A percentile compares a stretch with the other conserved stretches of the same genome.
Evolutionary conservation across 2,797 vertebrate genomes (phyloP).

Genomic region (Crax fasciolata): DNA sequence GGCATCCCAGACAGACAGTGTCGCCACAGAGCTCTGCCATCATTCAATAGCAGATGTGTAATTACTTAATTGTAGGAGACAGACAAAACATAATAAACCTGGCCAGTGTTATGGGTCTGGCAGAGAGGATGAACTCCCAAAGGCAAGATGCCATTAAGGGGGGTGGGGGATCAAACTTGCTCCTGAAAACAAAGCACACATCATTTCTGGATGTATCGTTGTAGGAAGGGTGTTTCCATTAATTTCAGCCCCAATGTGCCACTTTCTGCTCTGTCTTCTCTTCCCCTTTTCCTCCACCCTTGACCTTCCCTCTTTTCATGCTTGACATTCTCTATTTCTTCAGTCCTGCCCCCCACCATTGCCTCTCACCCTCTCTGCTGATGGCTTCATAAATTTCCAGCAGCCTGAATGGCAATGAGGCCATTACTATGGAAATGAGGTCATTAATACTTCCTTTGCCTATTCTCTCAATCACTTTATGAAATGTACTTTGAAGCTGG

Average conservation of each 20-base stretch:
- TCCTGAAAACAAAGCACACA: constrained; percentile 28
- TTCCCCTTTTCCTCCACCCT: not conserved
- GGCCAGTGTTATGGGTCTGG: constrained; percentile 6
- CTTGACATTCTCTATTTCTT: constrained; percentile 29
- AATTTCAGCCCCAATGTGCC: not conserved
- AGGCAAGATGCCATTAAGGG: not conserved
- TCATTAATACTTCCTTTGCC: constrained; percentile 49
- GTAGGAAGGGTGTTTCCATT: constrained; percentile 20
- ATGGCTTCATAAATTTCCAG: constrained; percentile 70
- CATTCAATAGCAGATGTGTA: constrained; percentile 42
- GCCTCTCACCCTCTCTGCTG: constrained; percentile 19
- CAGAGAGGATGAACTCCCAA: constrained; percentile 35
- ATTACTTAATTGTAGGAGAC: constrained; percentile 70
- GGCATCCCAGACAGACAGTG: not conserved
- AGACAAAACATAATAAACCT: constrained; percentile 59
- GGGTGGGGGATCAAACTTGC: not conserved
- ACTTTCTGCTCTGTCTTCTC: constrained; percentile 5
- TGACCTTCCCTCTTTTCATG: constrained; percentile 32
- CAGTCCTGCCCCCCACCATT: not conserved
- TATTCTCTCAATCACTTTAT: not conserved
- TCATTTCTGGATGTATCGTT: not conserved
- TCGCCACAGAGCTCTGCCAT: not conserved
- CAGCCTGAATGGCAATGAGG: constrained; percentile 29
- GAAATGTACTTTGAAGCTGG: constrained; percentile 8
- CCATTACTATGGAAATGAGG: constrained; percentile 67